Conservation (phyloP, 2,113 vertebrate species). For the Platycercus adscitus region DNA sequence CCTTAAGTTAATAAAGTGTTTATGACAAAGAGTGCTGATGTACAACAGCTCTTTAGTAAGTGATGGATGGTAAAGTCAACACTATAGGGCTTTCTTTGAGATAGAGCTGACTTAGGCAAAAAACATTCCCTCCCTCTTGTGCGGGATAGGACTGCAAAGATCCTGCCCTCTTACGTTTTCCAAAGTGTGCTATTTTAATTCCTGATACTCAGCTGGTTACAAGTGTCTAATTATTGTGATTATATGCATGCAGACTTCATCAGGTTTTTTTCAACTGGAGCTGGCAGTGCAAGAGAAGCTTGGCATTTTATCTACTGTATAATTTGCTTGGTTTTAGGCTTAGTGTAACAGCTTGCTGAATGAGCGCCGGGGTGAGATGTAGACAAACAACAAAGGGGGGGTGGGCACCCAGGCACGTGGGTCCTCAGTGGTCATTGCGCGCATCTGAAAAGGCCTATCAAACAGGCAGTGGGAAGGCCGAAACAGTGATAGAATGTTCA, state of each 20-base stretch:
- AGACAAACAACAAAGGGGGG: neutral
- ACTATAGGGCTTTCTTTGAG: neutral
- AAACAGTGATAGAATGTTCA: neutral
- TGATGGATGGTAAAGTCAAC: neutral
- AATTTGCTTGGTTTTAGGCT: conserved; percentile 50
- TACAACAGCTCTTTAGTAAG: neutral
- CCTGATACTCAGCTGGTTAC: conserved; percentile 48
- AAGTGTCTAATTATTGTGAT: conserved; percentile 66
- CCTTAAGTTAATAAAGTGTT: neutral
- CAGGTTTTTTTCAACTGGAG: conserved; percentile 31
- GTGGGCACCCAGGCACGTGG: neutral
- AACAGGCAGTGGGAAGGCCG: neutral
- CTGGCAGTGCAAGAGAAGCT: conserved; percentile 37
- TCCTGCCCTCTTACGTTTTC: neutral
- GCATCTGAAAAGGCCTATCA: neutral
- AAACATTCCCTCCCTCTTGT: neutral
- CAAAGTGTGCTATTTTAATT: conserved; percentile 45
- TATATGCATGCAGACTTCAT: conserved; percentile 50
- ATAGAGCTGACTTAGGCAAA: neutral
- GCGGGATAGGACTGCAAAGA: neutral
- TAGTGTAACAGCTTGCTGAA: conserved; percentile 51
- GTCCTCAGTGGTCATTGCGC: neutral
- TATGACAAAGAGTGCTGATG: neutral
- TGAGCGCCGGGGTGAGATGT: neutral
- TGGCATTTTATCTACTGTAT: conserved; percentile 39